phyloP scores from a whole-genome alignment of 2,797 vertebrate genomes.

The Oryzias sinensis region DNA sequence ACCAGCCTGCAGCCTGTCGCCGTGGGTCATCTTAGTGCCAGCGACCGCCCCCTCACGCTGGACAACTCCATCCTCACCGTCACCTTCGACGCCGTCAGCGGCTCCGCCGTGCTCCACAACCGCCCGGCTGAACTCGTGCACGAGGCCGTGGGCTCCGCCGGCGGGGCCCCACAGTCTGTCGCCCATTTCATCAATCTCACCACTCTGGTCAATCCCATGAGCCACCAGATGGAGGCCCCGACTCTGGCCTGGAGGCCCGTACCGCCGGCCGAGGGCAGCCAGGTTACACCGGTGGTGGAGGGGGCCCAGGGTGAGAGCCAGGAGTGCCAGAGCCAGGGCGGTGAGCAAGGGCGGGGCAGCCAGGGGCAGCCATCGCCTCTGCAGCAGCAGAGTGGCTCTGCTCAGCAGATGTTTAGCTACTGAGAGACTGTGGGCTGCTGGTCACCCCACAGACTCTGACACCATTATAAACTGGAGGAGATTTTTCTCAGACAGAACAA shows the following conservation, averaged over 20 bases:
- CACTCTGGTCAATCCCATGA: constrained; percentile 93
- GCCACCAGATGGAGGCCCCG: constrained; percentile 86
- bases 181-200: constrained; percentile 97
- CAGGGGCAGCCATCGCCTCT: constrained; percentile 62
- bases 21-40: constrained; percentile 84
- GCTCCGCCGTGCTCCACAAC: constrained; percentile 91
- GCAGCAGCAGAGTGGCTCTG: constrained; percentile 64
- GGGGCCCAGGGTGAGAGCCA: constrained; percentile 58
- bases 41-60: constrained; percentile 88
- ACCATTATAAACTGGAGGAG: constrained; percentile 20
- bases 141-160: constrained; percentile 77
- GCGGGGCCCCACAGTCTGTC: constrained; percentile 80
- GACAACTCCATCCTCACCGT: constrained; percentile 97
- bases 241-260: constrained; percentile 89
- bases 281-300: constrained; percentile 65
- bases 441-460: constrained; percentile 44
- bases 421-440: constrained; percentile 62
- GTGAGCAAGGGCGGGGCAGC: constrained; percentile 52
- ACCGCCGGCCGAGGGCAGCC: constrained; percentile 70
- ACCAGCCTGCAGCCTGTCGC: constrained; percentile 93
- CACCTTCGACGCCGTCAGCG: constrained; percentile 92
- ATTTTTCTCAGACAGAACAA: constrained; percentile 36
- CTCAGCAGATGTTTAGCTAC: constrained; percentile 93
- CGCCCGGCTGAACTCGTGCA: constrained; percentile 83
- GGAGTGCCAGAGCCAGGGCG: constrained; percentile 60